Base-by-base conservation (phyloP, 2,113 vertebrate species). In the Cinclus mexicanus region DNA sequence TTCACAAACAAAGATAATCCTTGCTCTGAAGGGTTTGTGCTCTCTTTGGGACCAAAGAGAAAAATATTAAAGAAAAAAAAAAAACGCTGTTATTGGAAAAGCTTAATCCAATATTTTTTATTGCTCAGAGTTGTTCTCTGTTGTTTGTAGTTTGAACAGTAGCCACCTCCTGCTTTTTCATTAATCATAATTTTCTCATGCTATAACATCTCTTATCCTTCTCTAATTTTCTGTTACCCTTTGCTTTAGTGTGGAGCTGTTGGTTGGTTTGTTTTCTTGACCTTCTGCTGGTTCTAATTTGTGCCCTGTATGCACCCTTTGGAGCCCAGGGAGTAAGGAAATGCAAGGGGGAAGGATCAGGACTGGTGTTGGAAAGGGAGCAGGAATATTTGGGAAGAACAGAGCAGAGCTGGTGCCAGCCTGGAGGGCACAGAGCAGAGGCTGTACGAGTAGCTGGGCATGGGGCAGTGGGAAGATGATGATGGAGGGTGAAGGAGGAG, bases 381-480 rank as follows among this genome's bases (percentile, higher is more conserved):
- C 1, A 13, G 7, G 20, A 19, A 0, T 2, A 4, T 44, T 3
- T 2, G 31, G 3, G 15, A 3, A 4, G 25, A 9, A 0, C 1
- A 6, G 16, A 12, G 10, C 3, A 3, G 70, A 6, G 28, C 3
- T 4, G 23, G 50, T 14, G 29, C 29, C 6, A 22, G 61, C 5
- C 16, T 1, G 67, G 59, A 35, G 4, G 49, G 37, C 31, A 12
- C 26, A 3, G 50, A 0, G 3, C 2, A 3, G 21, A 3, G 44
- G 44, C 55, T 41, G 12, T 39, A 29, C 25, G 6, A 14, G 24
- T 25, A 25, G 24, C 49, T 49, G 49, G 49, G 49, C 49, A 49
- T 4, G 26, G 50, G 50, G 47, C 47, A 25, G 47, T 37, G 35
- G 35, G 35, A 37, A 37, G 26, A 15, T 8, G 50, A 10, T 8